Evolutionary conservation across 2,888 invertebrate species (phyloP), one percentile per base, ranked within the genome.

Genomic region (Plebejus argus): DNA sequence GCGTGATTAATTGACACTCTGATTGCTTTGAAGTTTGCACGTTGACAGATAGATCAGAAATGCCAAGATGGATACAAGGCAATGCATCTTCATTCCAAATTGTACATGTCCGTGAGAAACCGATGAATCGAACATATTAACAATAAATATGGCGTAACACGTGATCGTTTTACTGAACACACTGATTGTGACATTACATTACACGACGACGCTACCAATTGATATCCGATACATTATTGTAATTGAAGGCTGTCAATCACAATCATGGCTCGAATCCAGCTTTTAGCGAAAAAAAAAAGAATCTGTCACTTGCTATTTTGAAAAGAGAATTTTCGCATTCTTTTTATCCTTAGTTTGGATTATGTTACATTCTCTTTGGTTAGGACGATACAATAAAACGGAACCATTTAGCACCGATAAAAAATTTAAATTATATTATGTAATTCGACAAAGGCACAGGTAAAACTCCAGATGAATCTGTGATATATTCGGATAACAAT

Each of bases 401-500:
- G 6, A 56, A 56, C 3, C n/a, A 56, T 49, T 49, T 49, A 28
- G 28, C 28, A 39, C 39, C 8, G 39, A 39, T 39, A 7, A 39
- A 8, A 39, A 39, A 39, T 39, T 39, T 6, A 7, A n/a, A n/a
- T n/a, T n/a, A n/a, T n/a, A n/a, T n/a, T n/a, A n/a, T n/a, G n/a
- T n/a, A n/a, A n/a, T 53, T 53, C 18, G 12, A 49, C 49, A 3
- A 18, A 53, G 5, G 53, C 18, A 53, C 53, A 53, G 53, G 53
- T 18, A 18, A 66, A 12, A 6, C 28, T 66, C 28, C 28, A 15
- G 87, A 82, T 85, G 86, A 89, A 18, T 45, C 91, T 90, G 92
- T 91, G 92, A 92, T 93, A 90, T 91, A 92, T 92, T 92, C 92
- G 88, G 89, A 89, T 86, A 91, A 91, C 91, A 91, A 92, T 93